These are phyloP conservation scores for Congeria kusceri DNA, from an alignment of 2,888 invertebrate genomes.

Conservation along the genomic window DNA sequence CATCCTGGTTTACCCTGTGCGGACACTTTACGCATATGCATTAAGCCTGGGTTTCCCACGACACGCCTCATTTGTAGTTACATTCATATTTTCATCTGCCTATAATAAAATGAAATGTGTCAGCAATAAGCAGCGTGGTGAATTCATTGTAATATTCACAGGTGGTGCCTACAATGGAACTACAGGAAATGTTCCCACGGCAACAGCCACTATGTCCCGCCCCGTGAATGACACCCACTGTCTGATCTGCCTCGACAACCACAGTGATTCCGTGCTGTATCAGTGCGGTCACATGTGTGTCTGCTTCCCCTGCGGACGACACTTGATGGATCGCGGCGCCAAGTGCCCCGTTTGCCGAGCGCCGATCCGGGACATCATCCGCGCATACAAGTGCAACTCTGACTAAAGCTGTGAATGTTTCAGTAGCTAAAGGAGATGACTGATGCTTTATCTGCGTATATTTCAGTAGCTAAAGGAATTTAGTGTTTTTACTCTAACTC, in stretches of 20 bases:
- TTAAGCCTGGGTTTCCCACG: no score
- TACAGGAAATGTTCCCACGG: conserved; percentile 8
- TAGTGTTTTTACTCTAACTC: no score
- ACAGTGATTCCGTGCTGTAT: conserved; percentile 83
- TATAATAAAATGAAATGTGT: no score
- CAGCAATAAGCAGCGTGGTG: no score
- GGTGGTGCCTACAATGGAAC: conserved; percentile 6
- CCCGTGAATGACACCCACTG: conserved; percentile 82
- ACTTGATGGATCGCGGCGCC: conserved; percentile 75
- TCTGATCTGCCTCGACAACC: conserved; percentile 82
- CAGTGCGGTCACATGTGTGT: conserved; percentile 85
- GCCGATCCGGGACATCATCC: conserved; percentile 83
- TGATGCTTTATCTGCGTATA: no score
- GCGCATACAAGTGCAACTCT: conserved; percentile 79
- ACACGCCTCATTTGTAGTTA: no score
- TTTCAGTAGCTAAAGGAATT: no score
- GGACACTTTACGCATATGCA: no score
- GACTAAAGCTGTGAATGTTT: conserved; percentile 47
- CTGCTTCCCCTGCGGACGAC: conserved; percentile 83
- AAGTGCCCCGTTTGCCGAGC: conserved; percentile 85
- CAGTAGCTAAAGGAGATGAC: no score
- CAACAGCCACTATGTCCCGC: conserved; percentile 35
- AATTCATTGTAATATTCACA: conserved; percentile 20
- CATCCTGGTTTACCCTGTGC: no score
- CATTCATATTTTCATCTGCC: no score